Conservation (phyloP, 2,797 vertebrate species). For the Chrysocyon brachyurus region DNA sequence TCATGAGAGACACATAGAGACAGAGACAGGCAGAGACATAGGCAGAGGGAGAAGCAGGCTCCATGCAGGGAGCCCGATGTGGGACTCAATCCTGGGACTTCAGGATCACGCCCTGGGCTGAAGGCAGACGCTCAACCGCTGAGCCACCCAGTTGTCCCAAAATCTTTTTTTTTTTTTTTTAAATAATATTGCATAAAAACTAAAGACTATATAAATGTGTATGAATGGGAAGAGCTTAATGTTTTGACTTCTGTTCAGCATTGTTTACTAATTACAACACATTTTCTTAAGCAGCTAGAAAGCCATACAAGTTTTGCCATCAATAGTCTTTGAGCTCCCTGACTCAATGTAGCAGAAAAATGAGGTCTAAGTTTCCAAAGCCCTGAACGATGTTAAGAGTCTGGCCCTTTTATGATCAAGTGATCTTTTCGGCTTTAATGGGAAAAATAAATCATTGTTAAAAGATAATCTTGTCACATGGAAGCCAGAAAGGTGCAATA, state of each 20-base stretch:
- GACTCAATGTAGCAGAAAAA: constrained; percentile 86
- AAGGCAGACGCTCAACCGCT: no score
- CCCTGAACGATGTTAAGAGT: constrained; percentile 84
- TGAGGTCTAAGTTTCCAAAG: constrained; percentile 85
- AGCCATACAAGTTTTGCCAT: constrained; percentile 67
- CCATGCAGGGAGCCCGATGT: no score
- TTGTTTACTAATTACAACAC: constrained; percentile 17
- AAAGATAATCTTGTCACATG: constrained; percentile 88
- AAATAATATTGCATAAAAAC: not conserved
- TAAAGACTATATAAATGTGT: not conserved
- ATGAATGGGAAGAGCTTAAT: not conserved
- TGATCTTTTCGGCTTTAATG: constrained; percentile 87
- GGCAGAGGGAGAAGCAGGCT: no score
- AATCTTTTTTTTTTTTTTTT: no score
- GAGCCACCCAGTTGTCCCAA: no score
- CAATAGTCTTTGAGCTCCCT: constrained; percentile 72
- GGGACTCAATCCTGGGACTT: no score
- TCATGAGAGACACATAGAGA: no score
- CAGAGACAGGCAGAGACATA: no score
- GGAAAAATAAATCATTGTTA: constrained; percentile 89
- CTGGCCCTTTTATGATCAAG: constrained; percentile 85
- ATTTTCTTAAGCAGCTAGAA: constrained; percentile 63
- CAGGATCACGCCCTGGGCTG: no score
- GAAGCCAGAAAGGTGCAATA: constrained; percentile 87
- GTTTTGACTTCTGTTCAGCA: not conserved